A percentile compares a stretch with the other conserved stretches of the same genome.
These are phyloP conservation scores for Haliclona indistincta DNA, from an alignment of 37 sponge, comb jelly and placozoan genomes.

Conservation along the genomic window DNA sequence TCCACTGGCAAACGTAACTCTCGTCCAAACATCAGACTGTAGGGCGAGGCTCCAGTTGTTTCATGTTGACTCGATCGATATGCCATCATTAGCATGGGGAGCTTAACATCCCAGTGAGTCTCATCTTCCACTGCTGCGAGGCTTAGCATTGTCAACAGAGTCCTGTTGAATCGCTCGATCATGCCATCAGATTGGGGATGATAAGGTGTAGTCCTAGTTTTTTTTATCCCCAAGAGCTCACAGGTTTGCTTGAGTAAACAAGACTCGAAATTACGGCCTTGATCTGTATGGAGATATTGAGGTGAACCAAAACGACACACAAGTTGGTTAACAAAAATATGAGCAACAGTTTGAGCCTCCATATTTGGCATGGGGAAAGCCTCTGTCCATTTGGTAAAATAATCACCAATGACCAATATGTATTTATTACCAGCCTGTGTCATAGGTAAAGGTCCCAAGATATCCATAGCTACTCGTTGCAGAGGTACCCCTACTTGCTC, in stretches of 20 bases:
- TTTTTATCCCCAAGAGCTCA: conserved; percentile 9
- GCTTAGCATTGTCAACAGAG: conserved; percentile 24
- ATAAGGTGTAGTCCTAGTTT: conserved; percentile 40
- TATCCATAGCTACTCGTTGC: conserved; percentile 17
- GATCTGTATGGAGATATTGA: conserved; percentile 33
- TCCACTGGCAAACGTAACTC: no score
- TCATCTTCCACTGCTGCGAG: no score
- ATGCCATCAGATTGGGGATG: conserved; percentile 60
- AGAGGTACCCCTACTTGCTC: conserved; percentile 15
- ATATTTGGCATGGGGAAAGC: conserved; percentile 27
- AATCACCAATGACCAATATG: conserved; percentile 20
- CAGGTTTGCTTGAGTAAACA: conserved; percentile 31
- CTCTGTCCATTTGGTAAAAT: conserved; percentile 14
- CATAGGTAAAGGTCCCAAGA: conserved; percentile 11
- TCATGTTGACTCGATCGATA: no score
- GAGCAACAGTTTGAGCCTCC: conserved; percentile 35
- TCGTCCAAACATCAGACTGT: no score
- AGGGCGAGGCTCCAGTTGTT: no score
- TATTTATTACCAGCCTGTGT: conserved; percentile 6
- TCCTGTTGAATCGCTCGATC: conserved; percentile 36
- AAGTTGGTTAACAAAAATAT: conserved; percentile 23
- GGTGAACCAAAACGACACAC: conserved; percentile 36
- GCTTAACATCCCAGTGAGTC: no score
- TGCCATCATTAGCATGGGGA: no score
- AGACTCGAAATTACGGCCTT: conserved; percentile 36